Percentiles rank a stretch among this genome's conserved stretches.
phyloP scores from a whole-genome alignment of 2,113 vertebrate species.

The Passer montanus region DNA sequence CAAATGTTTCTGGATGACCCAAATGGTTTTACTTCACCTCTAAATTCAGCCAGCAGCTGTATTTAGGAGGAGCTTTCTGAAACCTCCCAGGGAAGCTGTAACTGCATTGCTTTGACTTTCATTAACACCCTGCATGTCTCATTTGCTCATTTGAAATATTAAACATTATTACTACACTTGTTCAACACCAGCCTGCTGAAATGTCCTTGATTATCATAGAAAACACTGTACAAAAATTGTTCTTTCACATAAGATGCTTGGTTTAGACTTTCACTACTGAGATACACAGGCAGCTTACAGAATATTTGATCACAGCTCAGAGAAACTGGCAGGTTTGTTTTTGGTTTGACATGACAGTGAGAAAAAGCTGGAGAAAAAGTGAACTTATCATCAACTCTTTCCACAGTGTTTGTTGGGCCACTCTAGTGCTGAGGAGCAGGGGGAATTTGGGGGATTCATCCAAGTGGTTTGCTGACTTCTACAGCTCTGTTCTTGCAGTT shows the following conservation, averaged over 20 bases:
- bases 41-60: not conserved
- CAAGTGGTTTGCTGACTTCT: not conserved
- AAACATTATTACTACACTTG: not conserved
- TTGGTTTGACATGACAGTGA: not conserved
- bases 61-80: not conserved
- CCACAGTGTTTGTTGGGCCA: not conserved
- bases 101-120: not conserved
- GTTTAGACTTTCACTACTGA: not conserved
- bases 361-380: not conserved
- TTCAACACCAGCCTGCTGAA: conserved; percentile 12
- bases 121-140: not conserved
- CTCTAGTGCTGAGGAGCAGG: not conserved
- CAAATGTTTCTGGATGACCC: not conserved
- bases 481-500: not conserved
- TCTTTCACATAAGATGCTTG: not conserved
- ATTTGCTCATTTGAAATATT: not conserved
- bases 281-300: not conserved
- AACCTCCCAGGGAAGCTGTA: not conserved
- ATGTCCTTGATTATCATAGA: not conserved
- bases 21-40: not conserved
- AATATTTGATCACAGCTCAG: conserved; percentile 1
- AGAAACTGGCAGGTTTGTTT: not conserved
- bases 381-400: not conserved
- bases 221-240: not conserved
- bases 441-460: not conserved